Percentiles rank a stretch among this genome's conserved stretches.
Conservation (phyloP, 92 coral and sea anemone species). For the Bergia puertoricense region DNA sequence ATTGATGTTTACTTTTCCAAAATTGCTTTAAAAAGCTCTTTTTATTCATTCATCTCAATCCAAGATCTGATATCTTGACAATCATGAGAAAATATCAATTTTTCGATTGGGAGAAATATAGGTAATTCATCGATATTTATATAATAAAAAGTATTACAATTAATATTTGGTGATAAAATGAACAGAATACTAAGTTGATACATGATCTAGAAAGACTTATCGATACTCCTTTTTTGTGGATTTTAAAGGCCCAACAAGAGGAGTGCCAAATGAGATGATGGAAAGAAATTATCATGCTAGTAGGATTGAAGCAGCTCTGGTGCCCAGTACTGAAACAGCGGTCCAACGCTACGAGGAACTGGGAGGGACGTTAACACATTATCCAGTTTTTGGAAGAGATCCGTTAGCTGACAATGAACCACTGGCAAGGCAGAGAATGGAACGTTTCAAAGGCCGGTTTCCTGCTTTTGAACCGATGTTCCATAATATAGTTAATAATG, state of each 20-base stretch:
- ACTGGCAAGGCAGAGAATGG: not conserved
- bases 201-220: no score
- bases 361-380: slow-evolving; percentile 8
- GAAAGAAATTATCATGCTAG: slow-evolving; percentile 16
- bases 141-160: no score
- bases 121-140: no score
- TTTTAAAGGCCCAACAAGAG: not conserved
- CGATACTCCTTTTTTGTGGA: no score
- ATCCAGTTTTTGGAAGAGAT: slow-evolving; percentile 19
- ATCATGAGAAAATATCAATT: no score
- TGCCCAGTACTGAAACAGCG: not conserved
- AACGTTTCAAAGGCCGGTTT: not conserved
- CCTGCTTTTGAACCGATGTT: slow-evolving; percentile 26
- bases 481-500: not conserved
- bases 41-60: no score
- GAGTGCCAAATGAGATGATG: slow-evolving; percentile 20
- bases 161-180: no score
- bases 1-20: no score
- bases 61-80: no score
- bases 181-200: no score
- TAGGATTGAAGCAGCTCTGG: not conserved
- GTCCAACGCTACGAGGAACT: slow-evolving; percentile 14
- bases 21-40: no score
- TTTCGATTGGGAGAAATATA: no score
- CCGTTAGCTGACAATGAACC: slow-evolving; percentile 9